Conservation (phyloP, 2,797 vertebrate species). For the Podargus strigoides region DNA sequence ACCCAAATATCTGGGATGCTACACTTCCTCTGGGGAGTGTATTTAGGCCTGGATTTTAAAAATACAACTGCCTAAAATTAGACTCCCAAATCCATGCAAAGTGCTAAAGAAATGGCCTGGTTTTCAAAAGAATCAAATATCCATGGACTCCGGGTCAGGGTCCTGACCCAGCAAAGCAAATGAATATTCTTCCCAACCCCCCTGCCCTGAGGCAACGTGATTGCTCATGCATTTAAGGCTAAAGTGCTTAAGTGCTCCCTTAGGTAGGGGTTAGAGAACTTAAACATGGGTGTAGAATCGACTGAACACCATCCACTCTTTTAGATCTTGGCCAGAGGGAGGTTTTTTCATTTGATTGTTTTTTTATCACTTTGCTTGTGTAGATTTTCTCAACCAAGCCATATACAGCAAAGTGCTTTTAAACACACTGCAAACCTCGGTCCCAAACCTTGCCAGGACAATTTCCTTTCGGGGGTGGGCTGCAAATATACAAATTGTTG, state of each 20-base stretch:
- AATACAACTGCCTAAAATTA: constrained; percentile 7
- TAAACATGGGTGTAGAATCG: background rate
- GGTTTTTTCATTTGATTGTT: background rate
- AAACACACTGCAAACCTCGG: background rate
- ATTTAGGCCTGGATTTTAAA: background rate
- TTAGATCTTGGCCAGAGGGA: background rate
- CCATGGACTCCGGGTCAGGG: background rate
- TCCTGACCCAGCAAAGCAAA: constrained; percentile 24
- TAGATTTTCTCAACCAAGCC: background rate
- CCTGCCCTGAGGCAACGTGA: background rate
- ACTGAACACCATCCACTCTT: background rate
- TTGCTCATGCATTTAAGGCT: constrained; percentile 21
- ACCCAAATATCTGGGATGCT: background rate
- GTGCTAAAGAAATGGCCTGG: background rate
- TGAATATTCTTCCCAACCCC: background rate
- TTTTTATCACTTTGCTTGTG: constrained; percentile 1
- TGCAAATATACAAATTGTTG: background rate
- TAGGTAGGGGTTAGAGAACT: constrained; percentile 6
- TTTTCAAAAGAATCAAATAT: constrained; percentile 18
- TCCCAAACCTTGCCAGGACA: background rate
- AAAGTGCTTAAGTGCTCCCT: constrained; percentile 44
- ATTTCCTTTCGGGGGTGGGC: background rate
- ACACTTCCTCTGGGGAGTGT: background rate
- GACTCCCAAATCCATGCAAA: background rate
- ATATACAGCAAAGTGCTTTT: background rate